phyloP scores from a whole-genome alignment of 2,113 vertebrate species.

The Sorex araneus region DNA sequence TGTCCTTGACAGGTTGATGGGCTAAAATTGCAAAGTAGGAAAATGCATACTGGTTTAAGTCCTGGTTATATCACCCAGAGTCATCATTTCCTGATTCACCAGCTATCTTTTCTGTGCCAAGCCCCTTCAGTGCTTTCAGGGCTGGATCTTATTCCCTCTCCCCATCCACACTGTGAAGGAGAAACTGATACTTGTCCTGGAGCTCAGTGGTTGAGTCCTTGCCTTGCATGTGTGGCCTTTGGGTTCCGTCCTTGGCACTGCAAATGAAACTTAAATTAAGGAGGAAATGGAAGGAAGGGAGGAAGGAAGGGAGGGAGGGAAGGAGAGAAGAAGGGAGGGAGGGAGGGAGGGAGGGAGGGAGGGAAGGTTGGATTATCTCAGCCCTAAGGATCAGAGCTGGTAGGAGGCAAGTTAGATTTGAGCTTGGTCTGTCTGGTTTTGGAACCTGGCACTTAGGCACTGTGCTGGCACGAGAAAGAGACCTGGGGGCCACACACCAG shows the following conservation, averaged over 20 bases:
- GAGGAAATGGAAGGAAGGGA: no score
- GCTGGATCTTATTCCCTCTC: accelerated
- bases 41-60: neutral
- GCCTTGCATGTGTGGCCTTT: no score
- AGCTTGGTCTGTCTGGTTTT: neutral
- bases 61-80: accelerated
- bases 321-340: no score
- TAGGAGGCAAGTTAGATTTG: neutral
- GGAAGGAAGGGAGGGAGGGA: no score
- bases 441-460: neutral
- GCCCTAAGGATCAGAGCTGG: no score
- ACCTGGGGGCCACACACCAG: neutral
- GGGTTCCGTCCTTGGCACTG: no score
- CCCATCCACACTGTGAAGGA: no score
- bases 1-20: neutral
- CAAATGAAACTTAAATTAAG: no score
- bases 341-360: no score
- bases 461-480: accelerated
- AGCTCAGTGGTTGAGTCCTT: no score
- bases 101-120: neutral
- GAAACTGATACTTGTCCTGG: neutral
- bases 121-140: neutral
- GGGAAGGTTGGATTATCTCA: no score
- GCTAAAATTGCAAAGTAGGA: neutral
- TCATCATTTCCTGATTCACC: neutral